A percentile compares a stretch with the other conserved stretches of the same genome.
Conservation (phyloP, 2,888 invertebrate species). For the Liposcelis brunnea region DNA sequence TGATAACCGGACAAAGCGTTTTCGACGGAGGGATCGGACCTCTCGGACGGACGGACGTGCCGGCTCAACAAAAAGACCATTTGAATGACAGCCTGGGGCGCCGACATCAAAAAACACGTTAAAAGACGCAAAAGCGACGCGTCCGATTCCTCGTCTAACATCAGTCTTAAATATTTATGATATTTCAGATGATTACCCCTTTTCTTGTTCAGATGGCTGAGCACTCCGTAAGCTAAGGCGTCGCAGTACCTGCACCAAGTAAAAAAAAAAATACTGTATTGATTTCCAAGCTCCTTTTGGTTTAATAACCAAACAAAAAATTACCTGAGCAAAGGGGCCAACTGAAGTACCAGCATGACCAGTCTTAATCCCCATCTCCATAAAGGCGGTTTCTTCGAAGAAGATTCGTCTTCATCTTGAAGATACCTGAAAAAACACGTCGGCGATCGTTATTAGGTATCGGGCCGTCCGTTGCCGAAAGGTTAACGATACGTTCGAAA, state of each 20-base stretch:
- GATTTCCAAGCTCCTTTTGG: too few species aligned
- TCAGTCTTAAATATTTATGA: constrained; percentile 25
- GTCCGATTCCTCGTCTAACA: constrained; percentile 31
- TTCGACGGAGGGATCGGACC: not conserved
- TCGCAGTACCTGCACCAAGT: constrained; percentile 23
- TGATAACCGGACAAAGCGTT: constrained; percentile 23
- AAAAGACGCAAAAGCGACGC: constrained; percentile 28
- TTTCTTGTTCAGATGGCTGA: constrained; percentile 24
- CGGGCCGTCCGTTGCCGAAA: too few species aligned
- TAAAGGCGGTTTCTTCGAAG: constrained; percentile 25
- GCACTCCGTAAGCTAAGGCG: constrained; percentile 27
- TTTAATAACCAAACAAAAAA: too few species aligned
- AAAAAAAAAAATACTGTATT: too few species aligned
- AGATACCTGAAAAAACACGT: constrained; percentile 29
- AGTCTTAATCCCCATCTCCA: constrained; percentile 29
- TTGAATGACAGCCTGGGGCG: constrained; percentile 29
- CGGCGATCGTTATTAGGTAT: too few species aligned
- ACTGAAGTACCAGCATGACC: constrained; percentile 28
- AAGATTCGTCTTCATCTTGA: constrained; percentile 29
- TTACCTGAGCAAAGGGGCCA: constrained; percentile 30
- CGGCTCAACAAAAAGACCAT: constrained; percentile 26
- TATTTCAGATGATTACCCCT: constrained; percentile 23
- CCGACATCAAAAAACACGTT: constrained; percentile 29
- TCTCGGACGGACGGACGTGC: constrained; percentile 18
- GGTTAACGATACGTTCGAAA: too few species aligned